A percentile compares a stretch with the other conserved stretches of the same genome.
Conservation (phyloP, 2,888 invertebrate species). For the Vanessa cardui region DNA sequence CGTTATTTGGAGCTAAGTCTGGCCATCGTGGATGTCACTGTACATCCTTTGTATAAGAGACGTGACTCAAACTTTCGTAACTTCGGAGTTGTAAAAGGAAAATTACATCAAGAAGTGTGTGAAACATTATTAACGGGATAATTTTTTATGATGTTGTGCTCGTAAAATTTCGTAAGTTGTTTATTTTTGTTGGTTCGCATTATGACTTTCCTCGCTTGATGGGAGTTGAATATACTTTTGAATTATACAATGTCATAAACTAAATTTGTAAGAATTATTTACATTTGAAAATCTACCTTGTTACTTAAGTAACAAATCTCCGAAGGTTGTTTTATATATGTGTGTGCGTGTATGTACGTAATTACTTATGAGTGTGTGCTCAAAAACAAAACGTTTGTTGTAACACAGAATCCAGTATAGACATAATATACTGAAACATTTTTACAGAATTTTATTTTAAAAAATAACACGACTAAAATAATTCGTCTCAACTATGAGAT, state of each 20-base stretch:
- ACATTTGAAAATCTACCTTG: background rate
- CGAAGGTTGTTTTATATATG: too few relatives aligned
- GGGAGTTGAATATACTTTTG: slow-evolving; percentile 3
- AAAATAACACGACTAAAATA: too few relatives aligned
- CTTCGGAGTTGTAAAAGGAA: slow-evolving; percentile 32
- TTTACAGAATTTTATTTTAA: too few relatives aligned
- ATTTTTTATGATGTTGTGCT: slow-evolving; percentile 31
- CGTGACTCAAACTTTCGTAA: slow-evolving; percentile 34
- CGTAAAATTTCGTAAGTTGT: slow-evolving; percentile 27
- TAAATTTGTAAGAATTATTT: background rate
- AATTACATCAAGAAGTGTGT: slow-evolving; percentile 32
- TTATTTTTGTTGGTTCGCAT: slow-evolving; percentile 17
- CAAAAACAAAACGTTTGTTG: too few relatives aligned
- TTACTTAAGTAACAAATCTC: too few relatives aligned
- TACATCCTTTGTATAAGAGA: slow-evolving; percentile 33
- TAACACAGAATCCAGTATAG: too few relatives aligned
- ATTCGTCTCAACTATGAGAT: too few relatives aligned
- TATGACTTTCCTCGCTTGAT: background rate
- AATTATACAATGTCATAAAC: background rate
- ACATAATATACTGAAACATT: too few relatives aligned
- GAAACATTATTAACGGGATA: slow-evolving; percentile 27
- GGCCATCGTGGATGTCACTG: slow-evolving; percentile 33
- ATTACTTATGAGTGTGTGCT: too few relatives aligned
- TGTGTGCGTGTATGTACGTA: too few relatives aligned
- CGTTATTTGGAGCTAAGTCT: slow-evolving; percentile 20